phyloP scores from a whole-genome alignment of 2,888 invertebrate genomes.

The Hypomecis atomaria region DNA sequence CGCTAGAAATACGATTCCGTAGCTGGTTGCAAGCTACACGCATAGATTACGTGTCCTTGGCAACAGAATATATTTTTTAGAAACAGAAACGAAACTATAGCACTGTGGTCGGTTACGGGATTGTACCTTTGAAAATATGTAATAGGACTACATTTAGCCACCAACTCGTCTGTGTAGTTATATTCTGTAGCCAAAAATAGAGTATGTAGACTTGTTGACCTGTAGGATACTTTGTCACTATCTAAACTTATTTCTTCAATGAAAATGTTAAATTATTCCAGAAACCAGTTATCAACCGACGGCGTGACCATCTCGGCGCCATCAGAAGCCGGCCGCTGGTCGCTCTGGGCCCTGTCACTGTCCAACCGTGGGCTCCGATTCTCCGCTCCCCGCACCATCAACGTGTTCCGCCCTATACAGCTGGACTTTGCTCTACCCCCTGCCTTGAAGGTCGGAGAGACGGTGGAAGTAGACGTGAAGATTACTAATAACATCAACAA shows the following conservation, averaged over 20 bases:
- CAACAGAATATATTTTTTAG: no score
- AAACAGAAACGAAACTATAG: no score
- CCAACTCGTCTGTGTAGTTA: no score
- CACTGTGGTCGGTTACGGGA: no score
- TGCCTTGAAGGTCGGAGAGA: constrained; percentile 86
- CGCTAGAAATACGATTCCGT: no score
- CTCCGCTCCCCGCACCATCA: constrained; percentile 85
- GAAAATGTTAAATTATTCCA: constrained; percentile 47
- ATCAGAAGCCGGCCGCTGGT: constrained; percentile 87
- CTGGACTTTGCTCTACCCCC: constrained; percentile 86
- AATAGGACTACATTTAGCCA: no score
- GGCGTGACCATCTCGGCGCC: constrained; percentile 85
- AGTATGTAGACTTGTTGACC: no score
- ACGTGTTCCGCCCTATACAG: constrained; percentile 86
- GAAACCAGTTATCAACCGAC: constrained; percentile 84
- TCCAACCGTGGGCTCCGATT: constrained; percentile 81
- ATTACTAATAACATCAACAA: constrained; percentile 88
- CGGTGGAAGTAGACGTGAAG: constrained; percentile 88
- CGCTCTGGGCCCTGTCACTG: constrained; percentile 86
- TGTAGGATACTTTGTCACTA: background rate
- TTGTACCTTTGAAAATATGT: no score
- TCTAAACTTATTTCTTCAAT: background rate
- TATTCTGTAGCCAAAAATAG: no score
- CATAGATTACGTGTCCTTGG: no score
- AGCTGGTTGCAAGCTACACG: no score